These are phyloP conservation scores for Tetramorium parvispinum DNA, from an alignment of 1,140 invertebrate species.

Conservation along the genomic window DNA sequence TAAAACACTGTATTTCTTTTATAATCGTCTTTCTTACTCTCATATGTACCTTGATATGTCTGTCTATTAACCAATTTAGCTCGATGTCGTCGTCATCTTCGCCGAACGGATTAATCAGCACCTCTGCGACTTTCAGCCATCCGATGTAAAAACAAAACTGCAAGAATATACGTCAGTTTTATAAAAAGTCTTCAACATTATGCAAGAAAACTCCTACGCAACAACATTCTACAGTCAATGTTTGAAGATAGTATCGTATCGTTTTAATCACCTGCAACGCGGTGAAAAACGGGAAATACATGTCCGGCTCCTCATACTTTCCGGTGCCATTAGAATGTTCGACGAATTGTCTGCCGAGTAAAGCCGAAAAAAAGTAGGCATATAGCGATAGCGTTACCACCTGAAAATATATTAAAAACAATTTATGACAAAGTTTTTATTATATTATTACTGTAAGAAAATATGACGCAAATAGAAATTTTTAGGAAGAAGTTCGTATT, in stretches of 20 bases:
- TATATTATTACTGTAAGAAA: not conserved
- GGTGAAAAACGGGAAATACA: constrained; percentile 97
- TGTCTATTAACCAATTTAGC: constrained; percentile 95
- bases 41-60: constrained; percentile 92
- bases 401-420: constrained; percentile 85
- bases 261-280: constrained; percentile 90
- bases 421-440: constrained; percentile 4
- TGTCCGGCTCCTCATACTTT: constrained; percentile 91
- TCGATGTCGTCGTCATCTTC: constrained; percentile 98
- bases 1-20: not conserved
- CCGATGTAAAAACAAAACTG: constrained; percentile 99
- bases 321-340: constrained; percentile 83
- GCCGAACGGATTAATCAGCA: constrained; percentile 96
- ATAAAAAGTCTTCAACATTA: constrained; percentile 15
- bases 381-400: constrained; percentile 96
- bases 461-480: not conserved
- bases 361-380: constrained; percentile 95
- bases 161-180: constrained; percentile 48
- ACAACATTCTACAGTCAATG: not conserved
- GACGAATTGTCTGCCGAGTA: constrained; percentile 94
- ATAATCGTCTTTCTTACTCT: not conserved
- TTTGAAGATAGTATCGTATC: constrained; percentile 40
- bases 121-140: constrained; percentile 97
- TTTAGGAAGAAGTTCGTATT: not conserved
- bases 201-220: constrained; percentile 15